Percentiles rank a stretch among this genome's conserved stretches.
phyloP scores from a whole-genome alignment of 2,888 invertebrate genomes.

The Acleris laterana region DNA sequence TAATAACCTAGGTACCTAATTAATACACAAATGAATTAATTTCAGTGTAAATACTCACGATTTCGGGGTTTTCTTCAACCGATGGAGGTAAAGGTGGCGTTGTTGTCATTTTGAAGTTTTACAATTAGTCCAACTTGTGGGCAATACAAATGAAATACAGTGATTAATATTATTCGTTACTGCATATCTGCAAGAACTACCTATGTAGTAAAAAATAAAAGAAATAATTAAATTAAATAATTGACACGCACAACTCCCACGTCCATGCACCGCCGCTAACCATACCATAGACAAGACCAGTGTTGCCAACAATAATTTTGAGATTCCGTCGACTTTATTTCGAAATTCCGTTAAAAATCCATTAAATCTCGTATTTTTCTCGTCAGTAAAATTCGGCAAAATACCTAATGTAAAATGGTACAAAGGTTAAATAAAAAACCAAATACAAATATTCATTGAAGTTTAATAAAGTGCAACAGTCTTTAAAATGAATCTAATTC shows the following conservation, averaged over 20 bases:
- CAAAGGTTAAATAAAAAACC: too few species aligned
- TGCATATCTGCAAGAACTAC: background rate
- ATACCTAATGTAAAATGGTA: too few species aligned
- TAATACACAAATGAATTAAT: conserved; percentile 3
- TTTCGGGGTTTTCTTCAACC: conserved; percentile 61
- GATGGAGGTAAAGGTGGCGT: conserved; percentile 37
- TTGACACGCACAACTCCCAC: conserved; percentile 3
- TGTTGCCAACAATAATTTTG: too few species aligned
- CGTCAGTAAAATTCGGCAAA: too few species aligned
- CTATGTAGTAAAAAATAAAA: background rate
- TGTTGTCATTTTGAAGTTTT: conserved; percentile 40
- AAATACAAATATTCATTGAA: too few species aligned
- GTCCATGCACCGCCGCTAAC: conserved; percentile 1
- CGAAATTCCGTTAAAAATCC: too few species aligned
- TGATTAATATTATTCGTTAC: background rate
- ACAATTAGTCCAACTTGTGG: background rate
- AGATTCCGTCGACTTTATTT: too few species aligned
- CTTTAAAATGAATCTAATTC: too few species aligned
- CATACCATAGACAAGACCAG: background rate
- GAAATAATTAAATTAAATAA: background rate
- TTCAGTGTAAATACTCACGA: conserved; percentile 55
- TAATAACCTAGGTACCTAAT: background rate
- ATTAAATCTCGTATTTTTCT: too few species aligned
- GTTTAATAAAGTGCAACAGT: too few species aligned
- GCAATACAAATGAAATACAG: too few species aligned